Evolutionary conservation across 2,113 vertebrate genomes (phyloP), one percentile per base, ranked within the genome.

Genomic region (Caranx melampygus): DNA sequence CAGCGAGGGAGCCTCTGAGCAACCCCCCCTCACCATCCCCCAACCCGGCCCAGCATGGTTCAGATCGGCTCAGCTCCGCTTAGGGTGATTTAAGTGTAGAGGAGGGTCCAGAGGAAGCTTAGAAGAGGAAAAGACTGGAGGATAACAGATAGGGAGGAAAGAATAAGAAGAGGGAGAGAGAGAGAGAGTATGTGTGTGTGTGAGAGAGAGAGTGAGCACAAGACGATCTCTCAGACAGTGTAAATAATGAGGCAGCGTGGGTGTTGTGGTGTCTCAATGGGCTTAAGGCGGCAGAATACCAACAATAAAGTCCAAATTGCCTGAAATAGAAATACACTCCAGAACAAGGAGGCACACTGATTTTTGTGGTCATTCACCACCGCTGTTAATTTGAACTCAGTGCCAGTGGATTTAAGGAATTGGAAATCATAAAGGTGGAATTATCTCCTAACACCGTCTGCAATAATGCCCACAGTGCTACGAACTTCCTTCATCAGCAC

Each of bases 231-330:
- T 72, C 67, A 79, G 70, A 65, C 70, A 55, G 75, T 82, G 80
- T 64, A 55, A 78, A 63, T 58, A 82, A 67, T 47, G 62, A 73
- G 69, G 82, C 58, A 61, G 84, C 21, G 82, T 87, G 76, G 81
- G 78, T 1, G 78, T 42, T 65, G 33, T 6, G 20, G 35, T 2
- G 18, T 58, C 51, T 76, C 78, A 40, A 63, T 33, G 77, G 80
- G 69, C 14, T 71, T 15, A 37, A 75, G 57, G 31, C 8, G 3
- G 61, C 35, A 42, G 33, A 71, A 66, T 21, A 33, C 40, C 15
- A 64, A 78, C 55, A 65, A 18, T 72, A 2, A 78, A 52, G 68
- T 61, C 68, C 21, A 72, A 63, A 14, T 68, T 14, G 44, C 55
- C 51, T 44, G 31, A 62, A 75, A 87, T 35, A 83, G 70, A 83